phyloP scores from a whole-genome alignment of 2,113 vertebrate species.

The Saguinus imperator region DNA sequence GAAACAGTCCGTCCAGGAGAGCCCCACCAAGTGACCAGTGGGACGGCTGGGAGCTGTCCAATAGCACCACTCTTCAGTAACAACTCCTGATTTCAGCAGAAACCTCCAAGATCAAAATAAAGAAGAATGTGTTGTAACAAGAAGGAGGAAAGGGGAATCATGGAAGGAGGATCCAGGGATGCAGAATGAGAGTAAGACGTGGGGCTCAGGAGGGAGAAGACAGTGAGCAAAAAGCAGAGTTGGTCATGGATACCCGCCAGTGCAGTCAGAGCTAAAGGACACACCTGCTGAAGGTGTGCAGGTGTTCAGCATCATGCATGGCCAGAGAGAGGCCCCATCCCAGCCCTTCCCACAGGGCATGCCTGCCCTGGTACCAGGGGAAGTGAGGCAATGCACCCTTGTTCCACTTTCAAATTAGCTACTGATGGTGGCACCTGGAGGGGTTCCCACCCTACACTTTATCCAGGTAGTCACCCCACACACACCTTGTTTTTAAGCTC shows the following conservation, averaged over 20 bases:
- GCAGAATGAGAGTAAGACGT: not conserved
- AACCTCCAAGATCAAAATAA: not conserved
- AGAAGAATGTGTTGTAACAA: not conserved
- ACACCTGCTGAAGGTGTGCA: no score
- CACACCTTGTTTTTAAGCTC: not conserved
- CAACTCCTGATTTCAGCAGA: not conserved
- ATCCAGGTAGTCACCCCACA: not conserved
- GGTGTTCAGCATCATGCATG: not conserved
- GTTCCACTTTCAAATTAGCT: not conserved
- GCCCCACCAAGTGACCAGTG: not conserved
- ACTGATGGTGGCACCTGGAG: not conserved
- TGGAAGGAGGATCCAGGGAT: not conserved
- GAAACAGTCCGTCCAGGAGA: not conserved
- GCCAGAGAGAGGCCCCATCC: not conserved
- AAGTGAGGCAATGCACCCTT: not conserved
- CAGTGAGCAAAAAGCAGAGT: not conserved
- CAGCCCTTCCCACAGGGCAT: not conserved
- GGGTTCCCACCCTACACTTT: not conserved
- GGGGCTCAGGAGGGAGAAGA: not conserved
- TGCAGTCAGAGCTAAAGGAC: not conserved
- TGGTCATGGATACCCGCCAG: not conserved
- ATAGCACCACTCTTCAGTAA: not conserved
- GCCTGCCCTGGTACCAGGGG: fast-evolving
- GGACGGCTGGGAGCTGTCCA: not conserved
- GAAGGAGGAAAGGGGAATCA: not conserved